Conservation (phyloP, 2,888 invertebrate genomes). For the Scaptomyza flava region DNA sequence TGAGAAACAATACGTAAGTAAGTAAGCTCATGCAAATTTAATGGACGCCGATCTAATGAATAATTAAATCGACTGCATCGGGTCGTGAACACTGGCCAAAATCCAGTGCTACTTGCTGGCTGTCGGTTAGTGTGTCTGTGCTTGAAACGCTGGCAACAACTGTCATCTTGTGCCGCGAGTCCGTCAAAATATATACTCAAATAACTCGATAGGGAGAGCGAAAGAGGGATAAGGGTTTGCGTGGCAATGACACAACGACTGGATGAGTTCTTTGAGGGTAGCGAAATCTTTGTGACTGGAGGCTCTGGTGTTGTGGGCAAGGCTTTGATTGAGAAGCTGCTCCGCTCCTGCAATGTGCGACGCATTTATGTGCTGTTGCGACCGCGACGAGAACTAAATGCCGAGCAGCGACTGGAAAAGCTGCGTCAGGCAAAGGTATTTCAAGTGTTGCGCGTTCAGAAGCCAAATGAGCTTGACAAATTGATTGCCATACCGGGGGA, state of each 20-base stretch:
- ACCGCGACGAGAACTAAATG: slow-evolving; percentile 87
- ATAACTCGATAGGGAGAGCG: no score
- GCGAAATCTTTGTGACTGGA: slow-evolving; percentile 92
- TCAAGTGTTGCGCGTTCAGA: slow-evolving; percentile 59
- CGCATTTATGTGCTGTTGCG: slow-evolving; percentile 92
- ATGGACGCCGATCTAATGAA: slow-evolving; percentile 35
- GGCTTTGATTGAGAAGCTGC: slow-evolving; percentile 93
- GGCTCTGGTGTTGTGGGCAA: slow-evolving; percentile 95
- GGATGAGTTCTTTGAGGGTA: slow-evolving; percentile 87
- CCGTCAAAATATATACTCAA: no score
- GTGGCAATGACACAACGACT: slow-evolving; percentile 20
- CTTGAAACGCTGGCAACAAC: slow-evolving; percentile 15
- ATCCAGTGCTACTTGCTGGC: neutral
- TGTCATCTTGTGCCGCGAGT: neutral
- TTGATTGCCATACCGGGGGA: slow-evolving; percentile 78
- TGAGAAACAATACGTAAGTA: slow-evolving; percentile 22
- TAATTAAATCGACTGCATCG: slow-evolving; percentile 14
- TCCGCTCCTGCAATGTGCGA: slow-evolving; percentile 91
- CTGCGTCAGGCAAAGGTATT: slow-evolving; percentile 84
- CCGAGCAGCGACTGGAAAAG: slow-evolving; percentile 88
- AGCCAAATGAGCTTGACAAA: slow-evolving; percentile 71
- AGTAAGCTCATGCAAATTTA: slow-evolving; percentile 36
- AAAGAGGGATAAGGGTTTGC: neutral
- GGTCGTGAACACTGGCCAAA: slow-evolving; percentile 21
- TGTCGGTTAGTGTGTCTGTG: slow-evolving; percentile 23